Evolutionary conservation across 1,140 invertebrate genomes (phyloP).

Genomic region (honey bee (Apis mellifera)): Amel_HAv3.1 CM009945.2:1721001-1721500

Average conservation of each 20-base stretch:
- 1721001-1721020: too few relatives aligned
- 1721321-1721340: constrained; percentile 1
- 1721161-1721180: background rate
- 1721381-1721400: background rate
- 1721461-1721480: background rate
- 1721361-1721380: background rate
- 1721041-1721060: too few relatives aligned
- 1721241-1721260: background rate
- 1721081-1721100: too few relatives aligned
- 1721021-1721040: too few relatives aligned
- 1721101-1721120: background rate
- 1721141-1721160: background rate
- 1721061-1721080: too few relatives aligned
- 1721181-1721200: background rate
- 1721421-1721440: background rate
- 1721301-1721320: background rate
- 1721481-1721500: too few relatives aligned
- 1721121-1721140: background rate
- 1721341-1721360: constrained; percentile 16
- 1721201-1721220: background rate
- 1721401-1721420: constrained; percentile 11
- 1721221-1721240: background rate
- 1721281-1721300: constrained; percentile 22
- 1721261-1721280: constrained; percentile 14
- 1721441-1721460: background rate